Evolutionary conservation across 2,797 vertebrate species (phyloP).

Genomic region (Sarcophilus harrisii): DNA sequence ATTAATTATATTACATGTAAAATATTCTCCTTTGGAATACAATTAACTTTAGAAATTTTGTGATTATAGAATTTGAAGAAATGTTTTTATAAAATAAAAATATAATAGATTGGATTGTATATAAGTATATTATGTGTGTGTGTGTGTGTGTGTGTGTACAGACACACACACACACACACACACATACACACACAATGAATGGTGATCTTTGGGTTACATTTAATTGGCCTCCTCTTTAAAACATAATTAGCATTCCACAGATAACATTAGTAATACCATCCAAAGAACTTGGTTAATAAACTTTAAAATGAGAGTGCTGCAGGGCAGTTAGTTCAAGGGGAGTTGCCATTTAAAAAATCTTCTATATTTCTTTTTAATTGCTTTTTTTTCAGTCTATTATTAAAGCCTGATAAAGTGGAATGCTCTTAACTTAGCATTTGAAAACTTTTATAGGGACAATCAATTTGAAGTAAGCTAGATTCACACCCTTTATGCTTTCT

Average conservation of each 20-base stretch:
- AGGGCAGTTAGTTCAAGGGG: not conserved
- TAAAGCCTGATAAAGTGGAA: conserved; percentile 17
- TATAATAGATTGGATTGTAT: conserved; percentile 23
- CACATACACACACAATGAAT: conserved; percentile 19
- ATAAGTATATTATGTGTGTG: conserved; percentile 9
- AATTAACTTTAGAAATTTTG: conserved; percentile 3
- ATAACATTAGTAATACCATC: conserved; percentile 30
- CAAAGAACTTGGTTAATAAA: conserved; percentile 22
- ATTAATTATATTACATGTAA: not conserved
- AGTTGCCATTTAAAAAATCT: not conserved
- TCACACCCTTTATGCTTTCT: not conserved
- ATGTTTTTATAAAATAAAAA: conserved; percentile 27
- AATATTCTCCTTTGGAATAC: not conserved
- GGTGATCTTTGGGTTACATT: conserved; percentile 53
- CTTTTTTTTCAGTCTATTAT: conserved; percentile 6
- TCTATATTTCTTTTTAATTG: conserved; percentile 58
- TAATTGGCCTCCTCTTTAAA: conserved; percentile 62
- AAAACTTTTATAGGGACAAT: conserved; percentile 13
- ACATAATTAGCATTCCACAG: conserved; percentile 64
- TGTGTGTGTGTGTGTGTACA: not conserved
- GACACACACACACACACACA: too few species aligned
- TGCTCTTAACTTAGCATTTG: conserved; percentile 41
- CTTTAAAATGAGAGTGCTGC: not conserved
- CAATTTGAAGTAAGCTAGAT: conserved; percentile 18
- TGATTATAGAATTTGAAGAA: conserved; percentile 32